Base-by-base conservation (phyloP, 2,797 vertebrate genomes). In the Eupleurogrammus muticus region DNA sequence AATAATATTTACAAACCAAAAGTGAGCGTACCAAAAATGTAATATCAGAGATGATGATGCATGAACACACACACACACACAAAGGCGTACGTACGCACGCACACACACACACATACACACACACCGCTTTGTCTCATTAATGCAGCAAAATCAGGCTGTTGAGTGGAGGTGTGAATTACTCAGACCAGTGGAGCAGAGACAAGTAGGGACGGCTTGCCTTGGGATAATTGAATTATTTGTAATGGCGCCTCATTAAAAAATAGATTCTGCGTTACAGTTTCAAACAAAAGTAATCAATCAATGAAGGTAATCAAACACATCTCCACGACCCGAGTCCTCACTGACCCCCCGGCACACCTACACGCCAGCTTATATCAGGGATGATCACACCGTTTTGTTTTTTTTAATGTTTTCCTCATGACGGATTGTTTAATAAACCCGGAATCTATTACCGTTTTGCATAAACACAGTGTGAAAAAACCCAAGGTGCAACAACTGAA, bases 201-300 rank as follows among this genome's bases (percentile, higher is more conserved):
- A 48, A 83, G 76, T 65, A 79, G 79, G 79, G 87, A 79, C 71
- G 36, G 70, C 79, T 83, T 69, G 84, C 77, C 81, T 77, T 62
- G 47, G 79, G 85, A 89, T 92, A 88, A 92, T 90, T 92, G 50
- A 92, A 92, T 94, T 91, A 92, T 92, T 89, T 87, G 75, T 90
- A 92, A 93, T 89, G 69, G 81, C 32, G 24, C 75, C 83, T 88
- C 85, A 83, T 91, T 93, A 91, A 90, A 86, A 83, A 86, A 73
- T 62, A 79, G 82, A 88, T 87, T 83, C 76, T 81, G 64, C 75
- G 66, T 85, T 91, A 79, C 77, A 77, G 23, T 81, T 73, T 70
- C 53, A 79, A 77, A 90, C 73, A 81, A 85, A 88, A 85, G 73
- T 66, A 77, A 89, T 90, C 85, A 85, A 87, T 92, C 87, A 89